Conservation (phyloP, 1,140 invertebrate species). For the Leptoteleia sp. region DNA sequence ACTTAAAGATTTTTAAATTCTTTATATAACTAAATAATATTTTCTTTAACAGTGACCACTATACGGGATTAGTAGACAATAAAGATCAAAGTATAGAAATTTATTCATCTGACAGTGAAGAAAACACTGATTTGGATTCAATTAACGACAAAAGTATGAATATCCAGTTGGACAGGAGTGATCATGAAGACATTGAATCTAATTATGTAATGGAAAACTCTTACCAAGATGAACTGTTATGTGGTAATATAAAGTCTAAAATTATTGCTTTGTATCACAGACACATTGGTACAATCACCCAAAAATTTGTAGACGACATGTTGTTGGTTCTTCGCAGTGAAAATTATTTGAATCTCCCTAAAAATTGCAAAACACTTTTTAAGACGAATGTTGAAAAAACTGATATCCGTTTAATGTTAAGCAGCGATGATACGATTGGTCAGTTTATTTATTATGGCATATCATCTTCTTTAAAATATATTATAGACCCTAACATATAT, state of each 20-base stretch:
- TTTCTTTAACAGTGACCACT: no score
- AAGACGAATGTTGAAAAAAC: conserved; percentile 18
- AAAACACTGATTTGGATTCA: no score
- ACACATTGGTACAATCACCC: conserved; percentile 13
- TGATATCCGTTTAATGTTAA: conserved; percentile 22
- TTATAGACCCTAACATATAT: conserved; percentile 26
- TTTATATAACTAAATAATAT: no score
- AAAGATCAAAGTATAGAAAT: no score
- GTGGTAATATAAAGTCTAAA: conserved; percentile 20
- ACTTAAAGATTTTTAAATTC: no score
- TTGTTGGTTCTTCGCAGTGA: conserved; percentile 29
- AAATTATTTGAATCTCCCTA: conserved; percentile 8
- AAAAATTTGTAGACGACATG: conserved; percentile 13
- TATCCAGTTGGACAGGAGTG: no score
- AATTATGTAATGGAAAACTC: no score
- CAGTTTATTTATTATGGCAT: conserved; percentile 16
- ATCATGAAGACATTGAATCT: no score
- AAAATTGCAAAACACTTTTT: conserved; percentile 30
- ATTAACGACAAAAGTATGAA: no score
- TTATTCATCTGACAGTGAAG: no score
- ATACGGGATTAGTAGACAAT: no score
- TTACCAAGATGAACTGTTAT: conserved; percentile 10
- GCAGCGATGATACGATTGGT: conserved; percentile 14
- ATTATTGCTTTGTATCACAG: conserved; percentile 2
- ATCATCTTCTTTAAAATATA: conserved; percentile 13